Evolutionary conservation across 2,888 invertebrate species (phyloP).

Genomic region (Podotricha telesiphe): DNA sequence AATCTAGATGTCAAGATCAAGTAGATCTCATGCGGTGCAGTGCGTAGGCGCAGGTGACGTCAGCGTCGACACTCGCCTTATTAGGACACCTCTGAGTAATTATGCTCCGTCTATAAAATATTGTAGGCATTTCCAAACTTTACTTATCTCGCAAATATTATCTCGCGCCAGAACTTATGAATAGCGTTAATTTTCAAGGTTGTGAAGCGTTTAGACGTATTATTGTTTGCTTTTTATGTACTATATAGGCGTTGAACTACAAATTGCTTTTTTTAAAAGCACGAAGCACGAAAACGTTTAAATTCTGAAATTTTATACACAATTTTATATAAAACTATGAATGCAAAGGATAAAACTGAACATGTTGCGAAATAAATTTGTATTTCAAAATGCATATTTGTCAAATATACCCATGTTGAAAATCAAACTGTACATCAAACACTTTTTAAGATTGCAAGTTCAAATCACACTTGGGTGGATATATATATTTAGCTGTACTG

Average conservation of each 20-base stretch:
- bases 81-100: slow-evolving; percentile 38
- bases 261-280: too few relatives aligned
- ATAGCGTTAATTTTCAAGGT: slow-evolving; percentile 17
- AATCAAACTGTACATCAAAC: too few relatives aligned
- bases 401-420: too few relatives aligned
- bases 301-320: too few relatives aligned
- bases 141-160: slow-evolving; percentile 26
- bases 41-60: slow-evolving; percentile 43
- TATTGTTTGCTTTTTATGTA: background rate
- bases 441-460: too few relatives aligned
- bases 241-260: background rate
- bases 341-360: too few relatives aligned
- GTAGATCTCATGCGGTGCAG: slow-evolving; percentile 7
- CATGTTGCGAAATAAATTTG: too few relatives aligned
- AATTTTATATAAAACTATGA: too few relatives aligned
- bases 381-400: too few relatives aligned
- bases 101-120: slow-evolving; percentile 32
- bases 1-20: slow-evolving; percentile 27
- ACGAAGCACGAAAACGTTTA: too few relatives aligned
- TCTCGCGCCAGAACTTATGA: slow-evolving; percentile 1
- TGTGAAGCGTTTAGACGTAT: background rate
- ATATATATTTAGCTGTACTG: too few relatives aligned
- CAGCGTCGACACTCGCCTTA: slow-evolving; percentile 35
- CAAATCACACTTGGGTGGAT: too few relatives aligned
- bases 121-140: slow-evolving; percentile 28